These are phyloP conservation scores for Poecilia gillii DNA, from an alignment of 2,797 vertebrate genomes.

Conservation along the genomic window DNA sequence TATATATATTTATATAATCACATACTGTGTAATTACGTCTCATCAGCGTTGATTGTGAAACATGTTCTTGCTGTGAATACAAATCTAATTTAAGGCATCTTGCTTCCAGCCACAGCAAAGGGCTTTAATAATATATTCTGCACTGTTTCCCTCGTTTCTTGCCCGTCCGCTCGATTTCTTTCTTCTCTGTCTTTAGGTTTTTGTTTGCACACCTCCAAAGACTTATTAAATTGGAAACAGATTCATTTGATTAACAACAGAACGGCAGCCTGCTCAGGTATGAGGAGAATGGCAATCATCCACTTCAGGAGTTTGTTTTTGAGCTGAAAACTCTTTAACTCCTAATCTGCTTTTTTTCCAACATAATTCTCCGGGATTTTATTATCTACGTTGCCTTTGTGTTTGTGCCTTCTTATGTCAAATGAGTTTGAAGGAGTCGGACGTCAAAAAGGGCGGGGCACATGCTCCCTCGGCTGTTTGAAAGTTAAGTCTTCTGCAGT, in stretches of 20 bases:
- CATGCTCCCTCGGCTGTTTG: constrained; percentile 43
- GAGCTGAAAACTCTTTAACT: constrained; percentile 42
- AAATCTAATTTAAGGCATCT: constrained; percentile 29
- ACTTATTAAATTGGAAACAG: constrained; percentile 46
- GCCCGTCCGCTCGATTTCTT: not conserved
- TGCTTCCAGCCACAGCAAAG: not conserved
- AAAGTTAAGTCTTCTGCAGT: constrained; percentile 42
- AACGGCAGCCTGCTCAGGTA: constrained; percentile 35
- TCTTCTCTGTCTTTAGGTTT: constrained; percentile 18
- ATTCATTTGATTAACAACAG: constrained; percentile 36
- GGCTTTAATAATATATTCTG: constrained; percentile 14
- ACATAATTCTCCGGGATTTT: constrained; percentile 35
- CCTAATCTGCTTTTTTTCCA: constrained; percentile 41
- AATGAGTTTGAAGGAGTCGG: constrained; percentile 26
- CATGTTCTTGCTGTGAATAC: constrained; percentile 40
- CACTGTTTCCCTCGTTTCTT: not conserved
- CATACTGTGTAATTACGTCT: constrained; percentile 39
- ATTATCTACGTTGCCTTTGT: not conserved
- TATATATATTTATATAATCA: constrained; percentile 22
- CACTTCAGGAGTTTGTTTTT: constrained; percentile 47
- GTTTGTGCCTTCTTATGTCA: constrained; percentile 23
- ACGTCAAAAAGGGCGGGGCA: constrained; percentile 23
- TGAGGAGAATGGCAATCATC: constrained; percentile 40
- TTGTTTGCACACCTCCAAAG: constrained; percentile 28
- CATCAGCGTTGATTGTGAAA: constrained; percentile 17